Conservation (phyloP, 2,888 invertebrate genomes). For the Caenorhabditis becei region DNA sequence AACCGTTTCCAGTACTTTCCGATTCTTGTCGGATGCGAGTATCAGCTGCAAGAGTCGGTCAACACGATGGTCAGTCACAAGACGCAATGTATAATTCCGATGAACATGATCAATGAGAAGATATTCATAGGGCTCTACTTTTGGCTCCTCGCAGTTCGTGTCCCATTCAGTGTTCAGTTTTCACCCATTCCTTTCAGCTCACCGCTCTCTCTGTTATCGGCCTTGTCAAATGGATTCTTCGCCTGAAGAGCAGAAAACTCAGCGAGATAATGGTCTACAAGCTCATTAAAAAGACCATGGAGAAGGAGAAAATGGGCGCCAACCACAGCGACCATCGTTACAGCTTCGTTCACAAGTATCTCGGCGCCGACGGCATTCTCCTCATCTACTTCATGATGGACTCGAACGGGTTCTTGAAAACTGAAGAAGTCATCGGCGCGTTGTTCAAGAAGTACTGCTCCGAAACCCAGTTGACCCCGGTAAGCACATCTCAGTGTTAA, state of each 20-base stretch:
- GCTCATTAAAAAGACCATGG: conserved; percentile 35
- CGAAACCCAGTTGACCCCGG: conserved; percentile 25
- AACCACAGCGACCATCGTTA: conserved; percentile 26
- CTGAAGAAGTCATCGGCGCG: conserved; percentile 46
- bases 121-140: conserved; percentile 67
- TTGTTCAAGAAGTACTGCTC: conserved; percentile 35
- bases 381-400: conserved; percentile 55
- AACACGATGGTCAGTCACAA: conserved; percentile 21
- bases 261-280: conserved; percentile 35
- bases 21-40: conserved; percentile 60
- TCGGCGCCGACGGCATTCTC: conserved; percentile 54
- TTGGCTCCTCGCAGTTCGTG: conserved; percentile 60
- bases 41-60: conserved; percentile 40
- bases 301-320: conserved; percentile 9
- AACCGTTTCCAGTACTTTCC: conserved; percentile 60
- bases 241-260: conserved; percentile 24
- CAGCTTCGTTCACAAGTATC: conserved; percentile 53
- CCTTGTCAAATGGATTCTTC: conserved; percentile 42
- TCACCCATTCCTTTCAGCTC: conserved; percentile 35
- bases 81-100: conserved; percentile 66
- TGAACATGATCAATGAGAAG: conserved; percentile 72
- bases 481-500: neutral
- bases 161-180: neutral
- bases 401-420: conserved; percentile 52
- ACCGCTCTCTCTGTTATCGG: conserved; percentile 38